Conservation (phyloP, 30 jellyfish, hydroid and myxozoan species). For the Hydractinia symbiolongicarpus region DNA sequence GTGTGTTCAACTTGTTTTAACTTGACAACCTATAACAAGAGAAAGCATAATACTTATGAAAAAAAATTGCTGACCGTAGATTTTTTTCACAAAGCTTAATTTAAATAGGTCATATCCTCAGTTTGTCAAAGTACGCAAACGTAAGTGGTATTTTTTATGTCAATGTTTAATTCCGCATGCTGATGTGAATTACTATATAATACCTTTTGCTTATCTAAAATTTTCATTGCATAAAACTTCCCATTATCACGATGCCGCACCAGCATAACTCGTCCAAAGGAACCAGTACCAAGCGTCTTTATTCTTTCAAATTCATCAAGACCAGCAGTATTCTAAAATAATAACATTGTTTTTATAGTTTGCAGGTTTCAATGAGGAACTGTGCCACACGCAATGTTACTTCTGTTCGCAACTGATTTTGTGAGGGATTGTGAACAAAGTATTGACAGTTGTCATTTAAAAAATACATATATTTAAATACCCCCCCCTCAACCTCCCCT, state of each 20-base stretch:
- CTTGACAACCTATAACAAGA: conserved; percentile 67
- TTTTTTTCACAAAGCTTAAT: neutral
- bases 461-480: too few relatives aligned
- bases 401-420: too few relatives aligned
- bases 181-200: neutral
- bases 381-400: too few relatives aligned
- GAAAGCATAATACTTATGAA: neutral
- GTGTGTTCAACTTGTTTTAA: conserved; percentile 98
- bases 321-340: conserved; percentile 81
- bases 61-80: neutral
- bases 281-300: conserved; percentile 97
- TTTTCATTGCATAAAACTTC: conserved; percentile 90
- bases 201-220: conserved; percentile 93
- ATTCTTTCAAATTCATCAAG: conserved; percentile 88
- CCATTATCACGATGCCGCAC: conserved; percentile 94
- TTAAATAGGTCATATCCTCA: neutral
- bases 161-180: too few relatives aligned
- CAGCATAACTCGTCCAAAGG: conserved; percentile 98
- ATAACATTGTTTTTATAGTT: neutral
- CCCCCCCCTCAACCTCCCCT: too few relatives aligned
- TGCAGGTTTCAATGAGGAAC: too few relatives aligned
- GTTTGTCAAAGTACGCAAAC: neutral
- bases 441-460: too few relatives aligned
- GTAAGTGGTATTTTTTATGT: too few relatives aligned
- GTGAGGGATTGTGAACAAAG: too few relatives aligned